Evolutionary conservation across 2,888 invertebrate genomes (phyloP).

Genomic region (Spisula solida): DNA sequence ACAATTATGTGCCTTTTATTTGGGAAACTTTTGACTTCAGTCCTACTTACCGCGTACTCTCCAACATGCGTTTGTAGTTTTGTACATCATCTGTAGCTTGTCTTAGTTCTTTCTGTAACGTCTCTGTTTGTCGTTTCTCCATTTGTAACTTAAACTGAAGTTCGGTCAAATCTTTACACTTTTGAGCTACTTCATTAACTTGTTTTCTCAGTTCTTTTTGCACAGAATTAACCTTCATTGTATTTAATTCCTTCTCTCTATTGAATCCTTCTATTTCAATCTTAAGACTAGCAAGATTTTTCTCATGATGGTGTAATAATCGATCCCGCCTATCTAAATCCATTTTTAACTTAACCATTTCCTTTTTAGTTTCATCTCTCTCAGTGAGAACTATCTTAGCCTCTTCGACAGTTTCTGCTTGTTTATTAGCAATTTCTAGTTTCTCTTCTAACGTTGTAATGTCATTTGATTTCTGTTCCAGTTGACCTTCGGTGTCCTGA

Average conservation of each 20-base stretch:
- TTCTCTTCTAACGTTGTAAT: conserved; percentile 61
- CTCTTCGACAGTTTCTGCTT: conserved; percentile 60
- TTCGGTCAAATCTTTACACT: conserved; percentile 68
- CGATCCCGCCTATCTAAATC: conserved; percentile 66
- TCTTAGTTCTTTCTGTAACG: conserved; percentile 59
- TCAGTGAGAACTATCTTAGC: conserved; percentile 60
- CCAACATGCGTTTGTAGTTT: conserved; percentile 61
- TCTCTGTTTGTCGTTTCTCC: conserved; percentile 66
- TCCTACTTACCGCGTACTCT: conserved; percentile 49
- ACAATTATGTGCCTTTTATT: no score
- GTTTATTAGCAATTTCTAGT: conserved; percentile 57
- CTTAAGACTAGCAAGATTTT: conserved; percentile 42
- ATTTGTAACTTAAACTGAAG: conserved; percentile 66
- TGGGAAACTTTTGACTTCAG: no score
- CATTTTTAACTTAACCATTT: conserved; percentile 66
- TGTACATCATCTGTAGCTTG: conserved; percentile 59
- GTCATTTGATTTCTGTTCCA: conserved; percentile 56
- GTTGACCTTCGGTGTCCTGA: conserved; percentile 59
- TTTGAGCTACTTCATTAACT: conserved; percentile 60
- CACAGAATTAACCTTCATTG: conserved; percentile 52
- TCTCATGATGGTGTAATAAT: conserved; percentile 43
- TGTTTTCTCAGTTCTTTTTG: conserved; percentile 66
- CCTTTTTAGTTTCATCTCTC: conserved; percentile 57
- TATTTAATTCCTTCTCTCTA: conserved; percentile 57
- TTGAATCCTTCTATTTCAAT: conserved; percentile 50